Base-by-base conservation (phyloP, 2,888 invertebrate species). In the Rapana venosa region DNA sequence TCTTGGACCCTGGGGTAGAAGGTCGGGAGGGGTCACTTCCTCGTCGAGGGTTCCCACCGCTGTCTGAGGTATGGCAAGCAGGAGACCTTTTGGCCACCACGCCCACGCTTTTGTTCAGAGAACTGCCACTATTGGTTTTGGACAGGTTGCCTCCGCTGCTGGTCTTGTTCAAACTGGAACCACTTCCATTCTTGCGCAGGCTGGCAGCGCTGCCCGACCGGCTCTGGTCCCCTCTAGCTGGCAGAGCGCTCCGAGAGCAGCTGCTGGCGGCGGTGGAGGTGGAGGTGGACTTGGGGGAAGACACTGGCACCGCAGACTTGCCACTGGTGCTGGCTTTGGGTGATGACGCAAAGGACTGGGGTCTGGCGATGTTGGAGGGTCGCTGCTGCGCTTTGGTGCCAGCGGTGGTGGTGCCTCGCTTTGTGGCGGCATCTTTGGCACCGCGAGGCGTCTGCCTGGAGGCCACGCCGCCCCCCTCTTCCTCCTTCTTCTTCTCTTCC, bases 31-130 rank as follows among this genome's bases (percentile, higher is more conserved):
- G 92, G 66, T 89, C 89, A 11, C 89, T 87, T 1, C 89, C 61
- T 30, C 88, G 96, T 90, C 96, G 97, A 35, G 95, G 90, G 92
- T 94, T 95, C n/a, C 91, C 91, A 90, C 92, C 94, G 88, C 94
- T 94, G 36, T 94, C 93, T 13, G 94, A 93, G 83, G 93, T 94
- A 81, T 93, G 94, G 83, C 93, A 58, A 11, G 86, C 84, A 1
- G 84, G n/a, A 56, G 30, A 32, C 15, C 26, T 58, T 58, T 32
- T 85, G 13, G 30, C 22, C 17, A 58, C 20, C 20, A 22, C 30
- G 26, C 47, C 56, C 11, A 0, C 11, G n/a, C 84, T 26, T 84
- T 84, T 84, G 56, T 26, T 84, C n/a, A 36, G 11, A 56, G 47
- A 36, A 58, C 85, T 36, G 13, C 58, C 58, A 13, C 36, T 83